Evolutionary conservation across 2,888 invertebrate genomes (phyloP).

Genomic region (Perithous albicinctus): DNA sequence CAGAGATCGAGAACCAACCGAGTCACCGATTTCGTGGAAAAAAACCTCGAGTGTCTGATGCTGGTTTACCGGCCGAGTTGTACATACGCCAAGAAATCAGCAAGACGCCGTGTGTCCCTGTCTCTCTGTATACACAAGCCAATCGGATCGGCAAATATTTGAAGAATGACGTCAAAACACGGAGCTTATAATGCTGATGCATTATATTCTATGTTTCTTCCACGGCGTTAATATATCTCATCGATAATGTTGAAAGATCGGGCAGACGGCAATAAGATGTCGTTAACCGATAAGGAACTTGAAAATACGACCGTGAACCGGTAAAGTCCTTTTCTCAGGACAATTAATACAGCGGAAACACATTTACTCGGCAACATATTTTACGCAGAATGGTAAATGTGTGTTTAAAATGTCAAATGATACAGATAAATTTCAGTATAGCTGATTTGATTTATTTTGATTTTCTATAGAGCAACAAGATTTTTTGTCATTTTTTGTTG

Average conservation of each 20-base stretch:
- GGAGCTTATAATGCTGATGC: not conserved
- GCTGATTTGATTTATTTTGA: too few species aligned
- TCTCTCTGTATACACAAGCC: constrained; percentile 29
- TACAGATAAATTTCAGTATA: too few species aligned
- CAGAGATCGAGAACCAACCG: not conserved
- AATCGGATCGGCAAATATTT: constrained; percentile 76
- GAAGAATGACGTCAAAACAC: constrained; percentile 74
- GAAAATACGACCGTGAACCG: constrained; percentile 16
- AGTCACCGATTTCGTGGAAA: constrained; percentile 15
- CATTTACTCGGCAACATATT: not conserved
- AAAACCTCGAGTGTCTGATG: constrained; percentile 1
- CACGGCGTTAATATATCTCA: constrained; percentile 22
- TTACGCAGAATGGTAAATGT: not conserved
- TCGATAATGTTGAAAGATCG: constrained; percentile 11
- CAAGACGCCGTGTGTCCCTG: not conserved
- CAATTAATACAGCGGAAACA: not conserved
- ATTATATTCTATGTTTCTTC: constrained; percentile 10
- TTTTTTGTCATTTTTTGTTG: too few species aligned
- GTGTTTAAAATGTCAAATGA: too few species aligned
- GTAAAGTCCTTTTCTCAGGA: constrained; percentile 2
- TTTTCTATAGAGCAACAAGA: too few species aligned
- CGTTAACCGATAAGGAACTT: constrained; percentile 41
- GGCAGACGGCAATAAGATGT: constrained; percentile 18
- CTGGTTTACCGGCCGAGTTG: constrained; percentile 2
- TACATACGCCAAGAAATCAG: not conserved